These are phyloP conservation scores for Exephanes ischioxanthus DNA, from an alignment of 2,888 invertebrate genomes.

Conservation along the genomic window DNA sequence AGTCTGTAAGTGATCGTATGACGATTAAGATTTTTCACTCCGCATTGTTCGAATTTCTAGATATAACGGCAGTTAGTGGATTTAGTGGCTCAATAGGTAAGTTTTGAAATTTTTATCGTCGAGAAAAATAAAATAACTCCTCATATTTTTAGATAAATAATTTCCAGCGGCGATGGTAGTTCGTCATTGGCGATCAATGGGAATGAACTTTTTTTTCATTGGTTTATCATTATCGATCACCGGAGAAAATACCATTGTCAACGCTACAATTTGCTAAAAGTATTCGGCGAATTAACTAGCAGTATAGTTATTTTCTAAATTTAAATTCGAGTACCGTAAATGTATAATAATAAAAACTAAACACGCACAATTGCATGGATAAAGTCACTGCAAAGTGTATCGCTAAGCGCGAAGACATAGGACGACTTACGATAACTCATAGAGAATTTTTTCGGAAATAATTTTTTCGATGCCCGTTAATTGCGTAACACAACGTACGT, in stretches of 20 bases:
- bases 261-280: background rate
- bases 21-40: background rate
- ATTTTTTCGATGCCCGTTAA: background rate
- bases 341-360: background rate
- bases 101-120: background rate
- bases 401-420: constrained; percentile 2
- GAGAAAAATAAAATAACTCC: background rate
- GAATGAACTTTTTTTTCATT: constrained; percentile 1
- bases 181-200: background rate
- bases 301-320: background rate
- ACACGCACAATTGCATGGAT: constrained; percentile 15
- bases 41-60: background rate
- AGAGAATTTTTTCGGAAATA: background rate
- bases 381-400: constrained; percentile 9
- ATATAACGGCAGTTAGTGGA: background rate
- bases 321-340: background rate
- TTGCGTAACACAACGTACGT: background rate
- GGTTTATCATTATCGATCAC: background rate
- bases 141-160: background rate
- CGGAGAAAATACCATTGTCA: background rate
- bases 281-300: background rate
- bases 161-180: background rate
- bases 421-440: background rate
- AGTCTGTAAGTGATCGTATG: background rate
- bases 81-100: background rate